phyloP scores from a whole-genome alignment of 2,888 invertebrate species.

The Maniola hyperantus region DNA sequence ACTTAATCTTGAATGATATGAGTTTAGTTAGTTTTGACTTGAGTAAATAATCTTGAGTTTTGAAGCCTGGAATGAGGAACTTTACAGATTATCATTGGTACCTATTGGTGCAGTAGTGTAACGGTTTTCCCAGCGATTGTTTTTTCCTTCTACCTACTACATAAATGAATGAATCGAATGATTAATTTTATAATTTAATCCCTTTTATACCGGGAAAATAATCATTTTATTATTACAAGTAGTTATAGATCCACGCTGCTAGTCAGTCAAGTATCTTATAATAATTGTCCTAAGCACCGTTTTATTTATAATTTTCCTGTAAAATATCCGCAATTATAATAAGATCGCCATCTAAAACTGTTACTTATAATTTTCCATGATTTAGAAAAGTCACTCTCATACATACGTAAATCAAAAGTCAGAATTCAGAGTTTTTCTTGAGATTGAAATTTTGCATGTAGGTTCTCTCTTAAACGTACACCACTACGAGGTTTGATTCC shows the following conservation, averaged over 20 bases:
- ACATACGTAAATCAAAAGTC: too few relatives aligned
- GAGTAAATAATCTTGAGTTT: too few relatives aligned
- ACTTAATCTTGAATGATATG: too few relatives aligned
- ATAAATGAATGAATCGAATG: neutral
- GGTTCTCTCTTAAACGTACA: too few relatives aligned
- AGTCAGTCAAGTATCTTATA: neutral
- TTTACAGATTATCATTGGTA: neutral
- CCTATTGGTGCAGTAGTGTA: neutral
- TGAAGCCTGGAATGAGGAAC: too few relatives aligned
- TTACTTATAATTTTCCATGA: neutral
- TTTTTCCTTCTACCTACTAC: neutral
- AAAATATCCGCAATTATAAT: neutral
- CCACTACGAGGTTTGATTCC: too few relatives aligned
- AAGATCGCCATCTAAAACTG: neutral
- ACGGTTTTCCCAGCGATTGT: neutral
- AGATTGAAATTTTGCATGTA: too few relatives aligned
- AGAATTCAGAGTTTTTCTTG: too few relatives aligned
- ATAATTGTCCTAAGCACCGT: neutral
- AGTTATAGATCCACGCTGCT: neutral
- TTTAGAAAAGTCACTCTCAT: too few relatives aligned
- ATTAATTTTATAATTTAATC: neutral
- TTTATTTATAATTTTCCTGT: neutral
- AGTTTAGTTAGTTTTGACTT: too few relatives aligned
- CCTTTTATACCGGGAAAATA: neutral
- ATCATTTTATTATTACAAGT: neutral